A percentile compares a stretch with the other conserved stretches of the same genome.
Evolutionary conservation across 2,113 vertebrate genomes (phyloP).

Genomic region (Aptenodytes patagonicus): DNA sequence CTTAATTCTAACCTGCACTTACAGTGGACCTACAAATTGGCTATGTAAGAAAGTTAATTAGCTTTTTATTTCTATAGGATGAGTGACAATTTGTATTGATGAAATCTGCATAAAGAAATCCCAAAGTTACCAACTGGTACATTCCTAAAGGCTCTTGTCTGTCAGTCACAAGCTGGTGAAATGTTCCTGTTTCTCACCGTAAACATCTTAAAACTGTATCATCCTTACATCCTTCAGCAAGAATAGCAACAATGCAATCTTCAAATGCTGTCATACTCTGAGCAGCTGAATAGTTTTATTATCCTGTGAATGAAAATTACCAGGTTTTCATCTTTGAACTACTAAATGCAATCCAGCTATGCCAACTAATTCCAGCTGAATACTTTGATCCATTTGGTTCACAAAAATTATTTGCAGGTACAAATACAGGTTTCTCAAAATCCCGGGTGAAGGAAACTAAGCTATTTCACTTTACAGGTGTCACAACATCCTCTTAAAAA

Average conservation of each 20-base stretch:
- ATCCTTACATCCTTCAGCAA: neutral
- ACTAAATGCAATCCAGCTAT: neutral
- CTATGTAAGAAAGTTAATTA: slow-evolving; percentile 49
- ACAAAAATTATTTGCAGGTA: neutral
- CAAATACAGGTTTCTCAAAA: neutral
- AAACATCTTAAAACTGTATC: neutral
- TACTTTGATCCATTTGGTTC: neutral
- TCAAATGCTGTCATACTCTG: neutral
- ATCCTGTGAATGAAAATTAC: neutral
- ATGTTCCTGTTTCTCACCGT: neutral
- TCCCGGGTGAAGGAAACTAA: neutral
- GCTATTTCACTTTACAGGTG: neutral
- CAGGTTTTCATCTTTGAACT: neutral
- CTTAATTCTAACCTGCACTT: slow-evolving; percentile 54
- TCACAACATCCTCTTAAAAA: neutral
- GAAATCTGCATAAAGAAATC: neutral
- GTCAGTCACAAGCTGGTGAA: neutral
- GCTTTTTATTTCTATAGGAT: slow-evolving; percentile 41
- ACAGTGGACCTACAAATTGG: slow-evolving; percentile 50
- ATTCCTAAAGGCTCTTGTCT: neutral
- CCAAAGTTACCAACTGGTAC: neutral
- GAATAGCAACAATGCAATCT: accelerated
- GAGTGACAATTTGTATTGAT: neutral
- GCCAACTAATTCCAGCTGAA: neutral
- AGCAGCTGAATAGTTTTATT: neutral